Percentiles rank a stretch among this genome's conserved stretches.
Conservation (phyloP, 2,797 vertebrate genomes). For the Cryptoblepharus egeriae region DNA sequence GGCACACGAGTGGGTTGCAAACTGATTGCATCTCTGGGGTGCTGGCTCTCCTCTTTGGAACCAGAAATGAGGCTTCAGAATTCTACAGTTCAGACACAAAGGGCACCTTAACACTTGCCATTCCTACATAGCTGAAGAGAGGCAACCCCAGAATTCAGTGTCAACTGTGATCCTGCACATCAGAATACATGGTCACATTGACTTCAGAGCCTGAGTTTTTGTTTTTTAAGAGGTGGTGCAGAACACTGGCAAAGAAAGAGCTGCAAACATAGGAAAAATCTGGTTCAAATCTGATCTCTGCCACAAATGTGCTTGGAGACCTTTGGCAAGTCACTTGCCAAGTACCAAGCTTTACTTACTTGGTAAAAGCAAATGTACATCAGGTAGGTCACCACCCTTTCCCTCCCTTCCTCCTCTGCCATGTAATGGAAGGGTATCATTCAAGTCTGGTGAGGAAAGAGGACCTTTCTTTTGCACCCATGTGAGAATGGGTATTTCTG, state of each 20-base stretch:
- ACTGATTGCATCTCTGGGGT: no score
- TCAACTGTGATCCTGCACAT: neutral
- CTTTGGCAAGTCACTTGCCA: neutral
- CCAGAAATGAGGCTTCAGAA: neutral
- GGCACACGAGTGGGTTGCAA: neutral
- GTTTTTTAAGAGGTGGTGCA: no score
- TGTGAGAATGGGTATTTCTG: neutral
- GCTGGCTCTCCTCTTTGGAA: neutral
- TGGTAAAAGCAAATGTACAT: neutral
- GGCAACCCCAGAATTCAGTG: neutral
- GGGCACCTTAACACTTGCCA: no score
- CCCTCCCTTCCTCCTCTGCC: neutral
- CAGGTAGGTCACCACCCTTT: neutral
- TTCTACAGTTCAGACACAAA: no score
- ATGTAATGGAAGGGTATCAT: neutral
- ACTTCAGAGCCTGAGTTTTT: neutral
- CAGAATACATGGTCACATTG: neutral
- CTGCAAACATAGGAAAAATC: neutral
- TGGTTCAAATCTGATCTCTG: neutral
- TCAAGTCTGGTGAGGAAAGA: neutral
- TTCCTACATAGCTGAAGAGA: neutral
- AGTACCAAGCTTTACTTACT: no score
- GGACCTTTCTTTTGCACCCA: neutral
- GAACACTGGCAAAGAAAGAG: neutral
- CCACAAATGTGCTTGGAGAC: no score